Evolutionary conservation across 2,113 vertebrate species (phyloP).

Genomic region (Ammodytes marinus): DNA sequence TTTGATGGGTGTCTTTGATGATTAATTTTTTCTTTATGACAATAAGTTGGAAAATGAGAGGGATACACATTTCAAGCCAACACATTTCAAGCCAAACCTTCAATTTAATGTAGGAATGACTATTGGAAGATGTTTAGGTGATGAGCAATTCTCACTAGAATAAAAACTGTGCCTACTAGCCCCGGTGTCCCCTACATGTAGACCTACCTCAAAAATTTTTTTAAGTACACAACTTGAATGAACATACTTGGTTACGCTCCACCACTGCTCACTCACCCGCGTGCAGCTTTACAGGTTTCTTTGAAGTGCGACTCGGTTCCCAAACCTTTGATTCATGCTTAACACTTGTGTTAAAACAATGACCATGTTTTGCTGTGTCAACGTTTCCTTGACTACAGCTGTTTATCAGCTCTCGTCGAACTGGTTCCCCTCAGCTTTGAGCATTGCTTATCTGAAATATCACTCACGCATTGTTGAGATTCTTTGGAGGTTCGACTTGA

Average conservation of each 20-base stretch:
- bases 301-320: background rate
- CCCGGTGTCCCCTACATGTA: background rate
- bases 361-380: constrained; percentile 19
- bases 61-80: too few species aligned
- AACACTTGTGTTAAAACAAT: constrained; percentile 28
- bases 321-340: background rate
- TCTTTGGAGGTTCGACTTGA: constrained; percentile 61
- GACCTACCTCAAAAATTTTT: background rate
- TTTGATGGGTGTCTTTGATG: too few species aligned
- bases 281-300: background rate
- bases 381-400: background rate
- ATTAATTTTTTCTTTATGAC: too few species aligned
- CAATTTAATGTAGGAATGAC: too few species aligned
- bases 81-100: too few species aligned
- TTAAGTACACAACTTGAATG: background rate
- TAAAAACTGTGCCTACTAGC: too few species aligned
- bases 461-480: constrained; percentile 55
- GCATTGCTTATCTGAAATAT: constrained; percentile 23
- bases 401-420: background rate
- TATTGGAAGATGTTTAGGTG: too few species aligned
- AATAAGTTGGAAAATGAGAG: too few species aligned
- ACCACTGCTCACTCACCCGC: background rate
- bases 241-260: background rate
- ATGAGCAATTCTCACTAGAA: too few species aligned
- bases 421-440: background rate